These are phyloP conservation scores for Goniozus legneri DNA, from an alignment of 1,140 invertebrate species.

Conservation along the genomic window DNA sequence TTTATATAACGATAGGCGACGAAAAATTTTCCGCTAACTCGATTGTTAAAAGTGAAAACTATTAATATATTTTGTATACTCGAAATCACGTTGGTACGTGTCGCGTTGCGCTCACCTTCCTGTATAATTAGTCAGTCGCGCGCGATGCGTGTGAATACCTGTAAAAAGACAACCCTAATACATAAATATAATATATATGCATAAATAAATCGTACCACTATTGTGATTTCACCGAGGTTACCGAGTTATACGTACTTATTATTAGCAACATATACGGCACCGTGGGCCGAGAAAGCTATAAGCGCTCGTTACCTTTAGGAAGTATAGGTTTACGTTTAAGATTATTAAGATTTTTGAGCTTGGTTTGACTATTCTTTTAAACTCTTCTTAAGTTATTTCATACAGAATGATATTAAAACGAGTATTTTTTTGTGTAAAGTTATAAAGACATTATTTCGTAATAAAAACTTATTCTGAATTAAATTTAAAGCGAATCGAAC, in stretches of 20 bases:
- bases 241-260: conserved; percentile 46
- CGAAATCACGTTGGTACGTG: not conserved
- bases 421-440: no score
- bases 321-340: conserved; percentile 14
- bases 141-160: conserved; percentile 8
- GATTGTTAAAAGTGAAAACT: no score
- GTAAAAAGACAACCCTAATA: conserved; percentile 18
- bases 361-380: no score
- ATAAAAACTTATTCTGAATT: no score
- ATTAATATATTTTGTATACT: no score
- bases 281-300: conserved; percentile 20
- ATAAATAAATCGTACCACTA: conserved; percentile 33
- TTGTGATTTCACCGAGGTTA: conserved; percentile 53
- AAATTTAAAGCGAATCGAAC: no score
- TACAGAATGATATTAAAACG: no score
- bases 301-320: conserved; percentile 37
- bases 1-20: no score
- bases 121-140: conserved; percentile 21
- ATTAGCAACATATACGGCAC: conserved; percentile 18
- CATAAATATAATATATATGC: conserved; percentile 5
- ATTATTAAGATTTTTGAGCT: not conserved
- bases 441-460: no score
- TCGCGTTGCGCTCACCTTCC: not conserved
- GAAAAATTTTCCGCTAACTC: no score
- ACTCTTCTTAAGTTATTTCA: no score